These are phyloP conservation scores for Scolopax mira DNA, from an alignment of 2,113 vertebrate genomes.

Conservation along the genomic window DNA sequence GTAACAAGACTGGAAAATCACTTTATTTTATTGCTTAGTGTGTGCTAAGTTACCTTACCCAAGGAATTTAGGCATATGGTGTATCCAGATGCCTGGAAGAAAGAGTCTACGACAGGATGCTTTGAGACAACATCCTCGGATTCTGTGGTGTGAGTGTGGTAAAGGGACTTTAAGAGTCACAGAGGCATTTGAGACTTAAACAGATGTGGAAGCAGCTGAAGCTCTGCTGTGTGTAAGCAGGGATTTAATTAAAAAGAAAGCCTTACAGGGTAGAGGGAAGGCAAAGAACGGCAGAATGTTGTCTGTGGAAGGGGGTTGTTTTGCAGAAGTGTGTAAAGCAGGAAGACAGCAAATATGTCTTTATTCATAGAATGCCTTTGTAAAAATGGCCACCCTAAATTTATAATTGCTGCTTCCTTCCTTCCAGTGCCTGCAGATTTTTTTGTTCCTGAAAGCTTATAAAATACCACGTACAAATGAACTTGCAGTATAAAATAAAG, in stretches of 20 bases:
- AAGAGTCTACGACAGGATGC: fast-evolving
- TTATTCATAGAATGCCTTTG: neutral
- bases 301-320: neutral
- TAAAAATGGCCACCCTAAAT: neutral
- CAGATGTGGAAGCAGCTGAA: neutral
- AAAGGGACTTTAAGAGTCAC: neutral
- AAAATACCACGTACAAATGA: neutral
- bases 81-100: neutral
- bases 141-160: neutral
- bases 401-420: neutral
- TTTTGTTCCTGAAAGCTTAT: neutral
- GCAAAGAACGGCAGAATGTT: neutral
- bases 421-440: neutral
- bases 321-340: neutral
- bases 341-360: neutral
- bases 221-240: neutral
- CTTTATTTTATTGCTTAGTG: neutral
- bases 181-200: neutral
- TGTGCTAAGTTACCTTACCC: neutral
- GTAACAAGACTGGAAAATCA: neutral
- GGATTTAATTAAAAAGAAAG: neutral
- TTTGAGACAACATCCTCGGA: neutral
- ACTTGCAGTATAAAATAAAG: neutral
- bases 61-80: neutral
- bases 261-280: neutral